Base-by-base conservation (phyloP, 2,888 invertebrate species). In the Sphecodes monilicornis region DNA sequence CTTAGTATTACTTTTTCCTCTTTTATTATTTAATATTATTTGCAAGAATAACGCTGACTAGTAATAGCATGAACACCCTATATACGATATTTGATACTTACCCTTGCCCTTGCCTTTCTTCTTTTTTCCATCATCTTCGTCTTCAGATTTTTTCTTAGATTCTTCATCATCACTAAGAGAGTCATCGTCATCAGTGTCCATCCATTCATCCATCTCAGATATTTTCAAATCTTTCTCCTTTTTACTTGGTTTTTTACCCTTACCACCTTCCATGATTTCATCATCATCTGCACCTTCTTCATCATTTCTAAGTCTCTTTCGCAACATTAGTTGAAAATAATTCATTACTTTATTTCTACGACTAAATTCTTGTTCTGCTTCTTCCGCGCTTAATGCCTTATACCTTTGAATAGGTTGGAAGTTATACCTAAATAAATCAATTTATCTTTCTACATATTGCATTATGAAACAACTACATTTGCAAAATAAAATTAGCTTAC, bases 311-410 rank as follows among this genome's bases (percentile, higher is more conserved):
- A 98, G 96, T 80, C 98, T 96, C 94, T 98, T 98, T 32, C 98
- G 96, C 94, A 98, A 96, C 99, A 99, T 99, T 82, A 99, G 96
- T 3, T 98, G 97, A 95, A 99, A 99, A 94, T 97, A 98, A 95
- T 99, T 99, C 95, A 99, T 96, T 76, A 98, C 98, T 93, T 98
- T 99, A 95, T 99, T 98, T 60, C 99, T 96, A 93, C 99, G 97
- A 94, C 97, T 98, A 95, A 99, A 99, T 94, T 99, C 98, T 92
- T 98, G 97, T 93, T 99, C 99, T 0, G 99, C 99, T 95, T 99
- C 99, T 95, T 99, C 99, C 0, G 98, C 98, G 16, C 98, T 98
- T 22, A 99, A 95, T 0, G 99, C 97, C 95, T 99, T 99, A 94
- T 99, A 99, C 75, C 97, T 96, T 91, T 98, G 97, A 80, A 98